These are phyloP conservation scores for Trissoscelio sp. DNA, from an alignment of 2,888 invertebrate genomes.

Conservation along the genomic window DNA sequence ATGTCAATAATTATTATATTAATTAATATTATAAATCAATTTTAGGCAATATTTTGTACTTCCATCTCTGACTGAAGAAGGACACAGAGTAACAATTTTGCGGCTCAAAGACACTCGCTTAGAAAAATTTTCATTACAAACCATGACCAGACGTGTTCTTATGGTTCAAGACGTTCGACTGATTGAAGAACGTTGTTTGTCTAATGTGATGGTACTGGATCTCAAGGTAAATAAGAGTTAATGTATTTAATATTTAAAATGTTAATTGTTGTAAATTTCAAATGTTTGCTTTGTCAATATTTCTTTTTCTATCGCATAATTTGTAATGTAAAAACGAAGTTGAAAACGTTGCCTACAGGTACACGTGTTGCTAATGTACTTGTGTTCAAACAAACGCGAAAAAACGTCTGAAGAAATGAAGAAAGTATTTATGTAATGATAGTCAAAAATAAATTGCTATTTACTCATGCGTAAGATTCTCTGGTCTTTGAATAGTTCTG, in stretches of 20 bases:
- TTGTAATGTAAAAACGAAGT: too few species aligned
- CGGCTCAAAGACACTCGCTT: conserved; percentile 75
- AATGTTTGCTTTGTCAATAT: neutral
- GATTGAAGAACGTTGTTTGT: conserved; percentile 79
- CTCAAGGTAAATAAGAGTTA: conserved; percentile 76
- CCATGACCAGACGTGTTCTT: conserved; percentile 78
- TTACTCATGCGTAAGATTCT: too few species aligned
- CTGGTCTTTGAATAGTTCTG: too few species aligned
- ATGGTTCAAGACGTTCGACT: conserved; percentile 81
- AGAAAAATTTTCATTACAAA: conserved; percentile 79
- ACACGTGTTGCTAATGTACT: neutral
- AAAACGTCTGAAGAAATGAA: neutral
- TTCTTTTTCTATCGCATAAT: too few species aligned
- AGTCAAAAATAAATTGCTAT: neutral
- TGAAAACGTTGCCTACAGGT: neutral
- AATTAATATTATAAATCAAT: too few species aligned
- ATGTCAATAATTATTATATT: too few species aligned
- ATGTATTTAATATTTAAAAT: neutral
- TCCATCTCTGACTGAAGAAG: conserved; percentile 80
- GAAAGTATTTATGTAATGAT: neutral
- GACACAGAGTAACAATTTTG: conserved; percentile 80
- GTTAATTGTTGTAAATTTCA: neutral
- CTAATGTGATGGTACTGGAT: conserved; percentile 81
- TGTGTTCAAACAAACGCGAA: neutral
- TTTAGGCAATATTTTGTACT: conserved; percentile 77